Evolutionary conservation across 2,888 invertebrate species (phyloP), one percentile per base, ranked within the genome.

Genomic region (Cecidostiba fungosa): DNA sequence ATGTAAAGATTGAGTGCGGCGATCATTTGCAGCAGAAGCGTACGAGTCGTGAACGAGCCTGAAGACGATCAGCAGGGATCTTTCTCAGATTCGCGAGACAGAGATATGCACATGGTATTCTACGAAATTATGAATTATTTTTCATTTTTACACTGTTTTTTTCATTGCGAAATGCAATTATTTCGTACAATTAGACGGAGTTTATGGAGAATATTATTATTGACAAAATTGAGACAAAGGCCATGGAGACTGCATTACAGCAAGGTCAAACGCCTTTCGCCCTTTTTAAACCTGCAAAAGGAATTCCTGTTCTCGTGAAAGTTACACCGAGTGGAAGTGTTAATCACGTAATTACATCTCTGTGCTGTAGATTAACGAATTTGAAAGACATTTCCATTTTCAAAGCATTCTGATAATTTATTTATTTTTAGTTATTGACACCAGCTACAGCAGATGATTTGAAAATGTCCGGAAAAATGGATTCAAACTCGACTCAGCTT

Each of bases 371-470:
- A 39, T 72, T 39, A 3, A 10, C 4, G 12, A 72, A 43, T 39
- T 39, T 23, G 10, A 26, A 26, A 29, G 1, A 50, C n/a, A 72
- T 32, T 54, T 29, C 4, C 26, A 19, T 59, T n/a, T 12, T 36
- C 6, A 43, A 32, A 62, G 54, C 19, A 47, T 43, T 70, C 43
- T 14, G 77, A 73, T 70, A 8, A 54, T 78, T 26, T 12, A 29
- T 54, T 43, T 47, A 69, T 69, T 86, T 87, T 29, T 89, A 96
- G 95, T 95, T 96, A 94, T 91, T 96, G 88, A 96, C 96, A 12
- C 96, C 96, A 0, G 96, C 96, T 0, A 96, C 96, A 12, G 96
- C 96, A 1, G 96, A 96, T 89, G 96, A 96, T 92, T 93, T 96
- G 62, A 95, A 95, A 90, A 94, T 94, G 84, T 95, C 95, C 54